These are phyloP conservation scores for Dryas iulia DNA, from an alignment of 1,140 invertebrate species.

Conservation along the genomic window DNA sequence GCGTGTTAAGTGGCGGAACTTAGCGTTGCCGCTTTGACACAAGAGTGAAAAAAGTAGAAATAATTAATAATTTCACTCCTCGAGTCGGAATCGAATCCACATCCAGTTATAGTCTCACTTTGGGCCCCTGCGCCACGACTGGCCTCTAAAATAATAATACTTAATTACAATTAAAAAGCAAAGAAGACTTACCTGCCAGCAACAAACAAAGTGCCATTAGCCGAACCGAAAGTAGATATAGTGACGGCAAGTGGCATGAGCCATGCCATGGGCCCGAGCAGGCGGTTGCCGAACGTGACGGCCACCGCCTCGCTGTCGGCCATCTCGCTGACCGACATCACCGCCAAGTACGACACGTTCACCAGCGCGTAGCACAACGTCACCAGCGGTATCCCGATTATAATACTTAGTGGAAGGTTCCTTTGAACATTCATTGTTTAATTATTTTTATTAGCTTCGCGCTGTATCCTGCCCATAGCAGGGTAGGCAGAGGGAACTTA, in stretches of 20 bases:
- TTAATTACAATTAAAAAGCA: too few species aligned
- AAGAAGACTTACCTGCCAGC: constrained; percentile 85
- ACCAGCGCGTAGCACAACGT: constrained; percentile 97
- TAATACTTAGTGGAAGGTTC: constrained; percentile 97
- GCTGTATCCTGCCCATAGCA: too few species aligned
- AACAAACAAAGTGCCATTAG: constrained; percentile 97
- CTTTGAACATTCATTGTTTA: constrained; percentile 70
- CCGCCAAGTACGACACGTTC: constrained; percentile 97
- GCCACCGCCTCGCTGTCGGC: constrained; percentile 97
- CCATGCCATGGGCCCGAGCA: constrained; percentile 93
- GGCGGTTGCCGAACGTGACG: constrained; percentile 93
- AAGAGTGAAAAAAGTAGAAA: too few species aligned
- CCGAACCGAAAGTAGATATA: constrained; percentile 97
- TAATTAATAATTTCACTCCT: too few species aligned
- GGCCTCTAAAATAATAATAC: too few species aligned
- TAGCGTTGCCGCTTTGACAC: too few species aligned
- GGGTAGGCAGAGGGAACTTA: neutral
- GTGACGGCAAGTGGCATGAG: constrained; percentile 97
- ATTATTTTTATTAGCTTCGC: too few species aligned
- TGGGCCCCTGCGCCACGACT: too few species aligned
- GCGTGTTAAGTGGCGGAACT: too few species aligned
- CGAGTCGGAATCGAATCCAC: too few species aligned
- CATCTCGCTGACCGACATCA: constrained; percentile 97
- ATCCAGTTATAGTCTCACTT: too few species aligned
- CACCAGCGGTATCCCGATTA: constrained; percentile 97